Percentiles rank a stretch among this genome's conserved stretches.
phyloP scores from a whole-genome alignment of 2,797 vertebrate genomes.

The Triplophysa bombifrons region DNA sequence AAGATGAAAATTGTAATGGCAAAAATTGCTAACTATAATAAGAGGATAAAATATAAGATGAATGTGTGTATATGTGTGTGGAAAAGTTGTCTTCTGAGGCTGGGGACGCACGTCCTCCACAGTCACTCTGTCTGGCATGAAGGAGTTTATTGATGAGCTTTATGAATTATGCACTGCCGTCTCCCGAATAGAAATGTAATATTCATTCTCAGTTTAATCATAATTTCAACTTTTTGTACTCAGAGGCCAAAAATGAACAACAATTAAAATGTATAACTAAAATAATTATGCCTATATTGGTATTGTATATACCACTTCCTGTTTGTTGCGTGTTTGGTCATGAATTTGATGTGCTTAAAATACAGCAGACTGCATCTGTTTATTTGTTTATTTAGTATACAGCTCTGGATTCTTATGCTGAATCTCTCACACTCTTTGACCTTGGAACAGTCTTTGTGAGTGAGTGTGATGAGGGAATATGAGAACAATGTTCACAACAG shows the following conservation, averaged over 20 bases:
- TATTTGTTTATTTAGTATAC: neutral
- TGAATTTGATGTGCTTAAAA: neutral
- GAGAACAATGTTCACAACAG: constrained; percentile 20
- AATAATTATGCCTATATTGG: too few species aligned
- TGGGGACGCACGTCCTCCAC: constrained; percentile 5
- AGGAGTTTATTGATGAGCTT: constrained; percentile 31
- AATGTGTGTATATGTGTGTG: neutral
- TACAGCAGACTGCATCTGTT: neutral
- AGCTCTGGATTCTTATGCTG: constrained; percentile 7
- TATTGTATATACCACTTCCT: neutral
- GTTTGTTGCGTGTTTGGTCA: neutral
- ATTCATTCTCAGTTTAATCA: constrained; percentile 4
- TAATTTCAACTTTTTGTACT: neutral
- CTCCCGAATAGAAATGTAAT: constrained; percentile 16
- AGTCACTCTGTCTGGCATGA: constrained; percentile 35
- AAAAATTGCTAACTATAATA: constrained; percentile 12
- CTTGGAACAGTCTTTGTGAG: constrained; percentile 6
- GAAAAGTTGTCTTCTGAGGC: constrained; percentile 1
- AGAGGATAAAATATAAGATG: neutral
- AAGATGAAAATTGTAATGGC: constrained; percentile 3
- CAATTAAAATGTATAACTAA: neutral
- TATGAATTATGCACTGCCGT: constrained; percentile 43
- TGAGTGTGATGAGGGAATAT: constrained; percentile 11
- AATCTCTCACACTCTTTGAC: constrained; percentile 31
- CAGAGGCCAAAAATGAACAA: neutral